Base-by-base conservation (phyloP, 2,797 vertebrate genomes). In the Alca torda region DNA sequence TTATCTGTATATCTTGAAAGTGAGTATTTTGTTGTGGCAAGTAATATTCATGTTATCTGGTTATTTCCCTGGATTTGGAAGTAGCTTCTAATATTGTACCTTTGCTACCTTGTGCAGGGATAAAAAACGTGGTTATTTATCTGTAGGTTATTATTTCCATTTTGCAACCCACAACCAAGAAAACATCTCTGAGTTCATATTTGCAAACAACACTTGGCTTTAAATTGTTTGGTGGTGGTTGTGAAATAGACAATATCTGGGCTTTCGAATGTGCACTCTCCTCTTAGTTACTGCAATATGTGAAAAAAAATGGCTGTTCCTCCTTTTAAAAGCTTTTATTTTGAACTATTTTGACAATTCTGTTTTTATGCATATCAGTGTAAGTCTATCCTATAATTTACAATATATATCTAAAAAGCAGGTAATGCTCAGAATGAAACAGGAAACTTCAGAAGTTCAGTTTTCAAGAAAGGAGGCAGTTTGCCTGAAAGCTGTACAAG, bases 1-100 rank as follows among this genome's bases (percentile, higher is more conserved):
- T 98, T 97, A 92, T 96, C 91, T 93, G 82, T 96, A 79, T 95
- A 90, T 78, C 88, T 94, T 90, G 80, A 96, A 96, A 96, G 57
- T 41, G 24, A 94, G 89, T 68, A 70, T 96, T 97, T 98, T 97
- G 89, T 97, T 96, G 65, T 85, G 84, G 41, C 5, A 33, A 94
- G 83, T 95, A 95, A 95, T 94, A 82, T 64, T 88, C 63, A 63
- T 79, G 75, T 79, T 93, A 48, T 80, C 45, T 61, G 25, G 11
- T 87, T 96, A 57, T 69, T 93, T 89, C 53, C 48, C 9, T 67
- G 64, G 48, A 80, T 85, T 90, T 84, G 48, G 5, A 31, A 50
- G 43, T 35, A n/a, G 28, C 11, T 89, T 65, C 57, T 84, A 79
- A 85, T 10, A 43, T 20, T 53, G 35, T 81, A 68, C 11, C 28